Base-by-base conservation (phyloP, 2,113 vertebrate genomes). In the Lepisosteus oculatus region DNA sequence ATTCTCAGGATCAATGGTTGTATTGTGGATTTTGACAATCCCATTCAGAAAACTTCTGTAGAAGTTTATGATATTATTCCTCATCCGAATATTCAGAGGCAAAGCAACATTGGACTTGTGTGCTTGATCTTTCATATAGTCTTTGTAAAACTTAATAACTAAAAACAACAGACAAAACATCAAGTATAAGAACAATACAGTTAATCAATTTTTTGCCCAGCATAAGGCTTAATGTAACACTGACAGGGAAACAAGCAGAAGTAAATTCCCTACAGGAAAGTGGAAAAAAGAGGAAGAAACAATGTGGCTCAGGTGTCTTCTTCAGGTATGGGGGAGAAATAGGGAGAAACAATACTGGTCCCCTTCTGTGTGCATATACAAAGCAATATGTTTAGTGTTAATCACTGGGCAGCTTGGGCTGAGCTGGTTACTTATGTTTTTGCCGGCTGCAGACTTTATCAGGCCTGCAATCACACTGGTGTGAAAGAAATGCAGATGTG, bases 1-100 rank as follows among this genome's bases (percentile, higher is more conserved):
- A 56, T 55, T 78, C 17, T 65, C 68, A 17, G 74, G 74, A 57
- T 68, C 44, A 41, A 76, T 55, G 57, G 77, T 78, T 57, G 13
- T 68, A 64, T 65, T 76, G 44, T 76, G 74, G 6, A 65, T 43
- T 12, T 4, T 67, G 15, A 57, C 29, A 3, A 73, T 29, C 3
- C 3, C 43, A 61, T 29, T 29, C 56, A 70, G 57, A 61, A 70
- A 41, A 43, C 8, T 63, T 13, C 54, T 73, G 15, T 61, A 42
- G n/a, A 55, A 14, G 6, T 68, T 17, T 61, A 15, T 41, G 61
- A 68, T 1, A 3, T 1, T 41, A 11, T 15, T 44, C 17, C 44
- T 42, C 43, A 63, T 14, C 41, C 51, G 69, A 55, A 61, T 15
- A 44, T 9, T 8, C 45, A 63, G 44, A 43, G 70, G 61, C 7